Percentiles rank a stretch among this genome's conserved stretches.
These are phyloP conservation scores for Drosophila ananassae DNA, from an alignment of 1,140 invertebrate species.

Conservation along the genomic window DNA sequence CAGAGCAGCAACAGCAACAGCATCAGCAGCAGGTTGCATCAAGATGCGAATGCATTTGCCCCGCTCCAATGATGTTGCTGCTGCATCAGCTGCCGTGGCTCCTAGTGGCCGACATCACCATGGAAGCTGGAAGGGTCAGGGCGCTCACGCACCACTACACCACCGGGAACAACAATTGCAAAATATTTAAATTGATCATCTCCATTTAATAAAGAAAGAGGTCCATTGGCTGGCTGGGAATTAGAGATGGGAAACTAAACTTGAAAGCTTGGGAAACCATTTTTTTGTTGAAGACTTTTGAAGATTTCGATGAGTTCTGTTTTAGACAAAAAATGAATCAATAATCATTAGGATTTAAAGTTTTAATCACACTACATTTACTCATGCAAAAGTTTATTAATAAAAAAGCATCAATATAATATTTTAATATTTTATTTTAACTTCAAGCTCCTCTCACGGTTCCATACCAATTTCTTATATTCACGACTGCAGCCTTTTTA, in stretches of 20 bases:
- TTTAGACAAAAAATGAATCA: too few species aligned
- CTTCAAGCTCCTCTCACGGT: conserved; percentile 26
- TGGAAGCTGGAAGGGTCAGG: conserved; percentile 44
- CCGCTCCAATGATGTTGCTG: conserved; percentile 21
- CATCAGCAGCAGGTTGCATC: conserved; percentile 52
- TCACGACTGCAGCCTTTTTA: conserved; percentile 36
- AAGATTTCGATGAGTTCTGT: too few species aligned
- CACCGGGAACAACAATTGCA: conserved; percentile 41
- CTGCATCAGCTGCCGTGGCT: conserved; percentile 3
- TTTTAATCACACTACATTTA: too few species aligned
- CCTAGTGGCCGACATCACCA: neutral
- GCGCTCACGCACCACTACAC: conserved; percentile 55
- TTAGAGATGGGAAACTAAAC: conserved; percentile 27
- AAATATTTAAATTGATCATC: conserved; percentile 84
- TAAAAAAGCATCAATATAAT: too few species aligned
- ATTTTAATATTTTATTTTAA: neutral
- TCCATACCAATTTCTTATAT: conserved; percentile 18
- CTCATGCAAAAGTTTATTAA: too few species aligned
- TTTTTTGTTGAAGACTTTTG: too few species aligned
- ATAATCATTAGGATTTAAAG: too few species aligned
- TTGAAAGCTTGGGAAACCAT: too few species aligned
- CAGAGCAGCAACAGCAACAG: conserved; percentile 26
- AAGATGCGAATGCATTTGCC: conserved; percentile 62
- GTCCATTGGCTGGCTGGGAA: conserved; percentile 7
- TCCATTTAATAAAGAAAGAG: conserved; percentile 81